phyloP scores from a whole-genome alignment of 2,113 vertebrate species.

The Cairina moschata region DNA sequence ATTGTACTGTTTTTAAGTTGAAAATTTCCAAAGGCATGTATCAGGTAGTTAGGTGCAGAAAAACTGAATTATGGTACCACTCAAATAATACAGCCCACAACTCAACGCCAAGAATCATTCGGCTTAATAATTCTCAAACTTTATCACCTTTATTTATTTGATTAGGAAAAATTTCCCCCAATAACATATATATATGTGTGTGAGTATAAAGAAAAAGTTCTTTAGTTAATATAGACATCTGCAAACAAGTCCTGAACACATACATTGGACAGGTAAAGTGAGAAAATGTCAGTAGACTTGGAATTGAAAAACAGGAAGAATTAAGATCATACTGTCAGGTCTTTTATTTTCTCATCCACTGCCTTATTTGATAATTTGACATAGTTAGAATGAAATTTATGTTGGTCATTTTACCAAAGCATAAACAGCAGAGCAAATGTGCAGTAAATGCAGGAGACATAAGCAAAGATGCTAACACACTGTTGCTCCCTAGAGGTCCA shows the following conservation, averaged over 20 bases:
- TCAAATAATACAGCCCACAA: not conserved
- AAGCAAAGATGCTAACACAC: not conserved
- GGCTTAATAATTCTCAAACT: not conserved
- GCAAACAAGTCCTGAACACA: not conserved
- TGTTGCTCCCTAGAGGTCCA: not conserved
- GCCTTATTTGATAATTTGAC: constrained; percentile 20
- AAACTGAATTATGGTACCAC: not conserved
- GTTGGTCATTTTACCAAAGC: not conserved
- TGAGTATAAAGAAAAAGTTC: not conserved
- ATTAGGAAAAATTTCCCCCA: constrained; percentile 16
- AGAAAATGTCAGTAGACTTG: constrained; percentile 4
- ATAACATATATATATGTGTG: not conserved
- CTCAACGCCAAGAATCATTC: not conserved
- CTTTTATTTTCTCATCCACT: not conserved
- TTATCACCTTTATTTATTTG: not conserved
- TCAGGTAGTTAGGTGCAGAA: not conserved
- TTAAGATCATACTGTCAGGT: constrained; percentile 15
- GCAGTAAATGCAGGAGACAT: not conserved
- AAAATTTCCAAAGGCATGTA: not conserved
- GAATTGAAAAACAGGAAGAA: constrained; percentile 46
- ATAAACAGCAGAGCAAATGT: not conserved
- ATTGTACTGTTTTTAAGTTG: not conserved
- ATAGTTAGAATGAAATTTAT: constrained; percentile 53
- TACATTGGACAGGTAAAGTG: not conserved
- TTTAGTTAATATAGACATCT: not conserved